These are phyloP conservation scores for Cryptosula pallasiana DNA, from an alignment of 2,888 invertebrate genomes.

Conservation along the genomic window DNA sequence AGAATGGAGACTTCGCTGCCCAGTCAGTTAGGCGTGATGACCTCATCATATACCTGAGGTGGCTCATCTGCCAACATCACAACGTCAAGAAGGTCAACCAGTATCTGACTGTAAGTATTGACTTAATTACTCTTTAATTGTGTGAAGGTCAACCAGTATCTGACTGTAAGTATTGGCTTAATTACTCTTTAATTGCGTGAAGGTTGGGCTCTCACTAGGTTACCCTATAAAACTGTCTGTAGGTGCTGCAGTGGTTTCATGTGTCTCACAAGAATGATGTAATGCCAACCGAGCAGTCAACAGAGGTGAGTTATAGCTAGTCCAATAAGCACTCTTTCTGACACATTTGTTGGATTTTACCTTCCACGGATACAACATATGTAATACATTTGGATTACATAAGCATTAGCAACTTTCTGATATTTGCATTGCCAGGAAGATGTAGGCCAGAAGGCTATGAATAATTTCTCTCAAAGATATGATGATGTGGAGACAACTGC, in stretches of 20 bases:
- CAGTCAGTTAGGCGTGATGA: slow-evolving; percentile 44
- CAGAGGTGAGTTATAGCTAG: slow-evolving; percentile 6
- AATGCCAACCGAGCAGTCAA: slow-evolving; percentile 32
- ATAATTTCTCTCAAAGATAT: slow-evolving; percentile 21
- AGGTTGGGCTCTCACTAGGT: no score
- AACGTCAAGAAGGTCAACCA: slow-evolving; percentile 46
- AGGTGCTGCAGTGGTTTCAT: slow-evolving; percentile 50
- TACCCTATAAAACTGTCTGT: no score
- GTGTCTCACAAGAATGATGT: slow-evolving; percentile 40
- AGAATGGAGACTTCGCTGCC: slow-evolving; percentile 35
- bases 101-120: slow-evolving; percentile 40
- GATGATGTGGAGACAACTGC: slow-evolving; percentile 12
- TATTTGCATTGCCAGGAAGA: slow-evolving; percentile 28
- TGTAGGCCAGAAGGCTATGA: slow-evolving; percentile 32
- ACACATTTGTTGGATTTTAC: neutral
- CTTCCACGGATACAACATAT: neutral
- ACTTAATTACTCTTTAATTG: no score
- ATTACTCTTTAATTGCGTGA: no score
- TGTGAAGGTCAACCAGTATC: slow-evolving; percentile 45
- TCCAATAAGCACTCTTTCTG: neutral
- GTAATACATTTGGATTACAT: neutral
- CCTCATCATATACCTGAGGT: slow-evolving; percentile 50
- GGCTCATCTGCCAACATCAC: slow-evolving; percentile 48
- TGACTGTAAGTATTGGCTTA: slow-evolving; percentile 40
- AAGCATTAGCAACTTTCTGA: no score